Evolutionary conservation across 2,797 vertebrate genomes (phyloP), one percentile per base, ranked within the genome.

Genomic region (Nothura maculosa): DNA sequence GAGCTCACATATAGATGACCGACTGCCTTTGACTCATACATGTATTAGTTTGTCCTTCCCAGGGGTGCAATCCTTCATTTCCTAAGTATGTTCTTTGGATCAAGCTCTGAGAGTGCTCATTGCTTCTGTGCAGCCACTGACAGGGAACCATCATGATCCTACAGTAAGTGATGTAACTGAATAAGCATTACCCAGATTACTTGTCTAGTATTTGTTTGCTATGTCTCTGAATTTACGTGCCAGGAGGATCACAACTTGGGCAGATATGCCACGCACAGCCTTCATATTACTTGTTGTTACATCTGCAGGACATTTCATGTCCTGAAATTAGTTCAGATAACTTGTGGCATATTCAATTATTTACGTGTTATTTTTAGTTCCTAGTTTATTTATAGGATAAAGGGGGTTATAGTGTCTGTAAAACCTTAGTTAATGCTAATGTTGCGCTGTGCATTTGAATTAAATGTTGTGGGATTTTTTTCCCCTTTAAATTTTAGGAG

Each of bases 401-500:
- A 38, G n/a, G 61, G 20, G 2, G 45, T 60, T 52, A 22, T 0
- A 11, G 25, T 2, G 19, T 22, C n/a, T 47, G 9, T n/a, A 76
- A 83, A 60, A 61, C 78, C 67, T 79, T 40, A 36, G 32, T 14
- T 74, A 55, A 42, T 73, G 55, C 21, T 45, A 25, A 55, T 12
- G 4, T 25, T 66, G 45, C 30, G 21, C 66, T 87, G 5, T 10
- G 50, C 32, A 1, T 87, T 76, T 24, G 18, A 88, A 52, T 32
- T 52, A 25, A 92, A 69, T 10, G 5, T 2, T 18, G 5, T 50
- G 19, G 50, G 89, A 12, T 10, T 47, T 76, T 55, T 76, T 74
- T 18, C 19, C 64, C 20, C 62, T 72, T 1, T 58, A 58, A 82
- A 60, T 92, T 93, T 66, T 77, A 90, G 87, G 87, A 86, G 54